These are phyloP conservation scores for Acipenser transmontanus DNA, from an alignment of 2,797 vertebrate species.

Conservation along the genomic window DNA sequence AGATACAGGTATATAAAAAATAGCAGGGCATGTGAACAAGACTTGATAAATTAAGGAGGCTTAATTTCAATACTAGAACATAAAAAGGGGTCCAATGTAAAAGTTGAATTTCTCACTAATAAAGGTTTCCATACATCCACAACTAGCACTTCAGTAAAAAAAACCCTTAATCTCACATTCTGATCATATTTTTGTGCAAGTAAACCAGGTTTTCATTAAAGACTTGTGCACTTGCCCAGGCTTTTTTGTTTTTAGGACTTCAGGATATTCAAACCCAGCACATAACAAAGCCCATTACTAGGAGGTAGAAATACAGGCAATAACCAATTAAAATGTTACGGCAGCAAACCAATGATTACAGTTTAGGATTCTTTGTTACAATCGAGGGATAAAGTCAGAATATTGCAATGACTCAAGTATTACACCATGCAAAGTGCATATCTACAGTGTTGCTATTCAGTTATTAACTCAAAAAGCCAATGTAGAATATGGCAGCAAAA, in stretches of 20 bases:
- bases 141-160: slow-evolving; percentile 75
- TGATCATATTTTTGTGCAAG: slow-evolving; percentile 74
- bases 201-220: slow-evolving; percentile 69
- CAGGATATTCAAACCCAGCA: slow-evolving; percentile 68
- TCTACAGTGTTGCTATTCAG: slow-evolving; percentile 83
- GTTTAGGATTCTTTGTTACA: slow-evolving; percentile 78
- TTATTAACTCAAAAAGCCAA: slow-evolving; percentile 70
- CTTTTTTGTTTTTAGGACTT: slow-evolving; percentile 39
- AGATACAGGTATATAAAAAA: slow-evolving; percentile 58
- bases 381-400: slow-evolving; percentile 71
- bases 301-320: slow-evolving; percentile 95
- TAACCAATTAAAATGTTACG: slow-evolving; percentile 66
- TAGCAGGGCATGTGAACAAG: slow-evolving; percentile 60
- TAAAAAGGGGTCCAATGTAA: slow-evolving; percentile 67
- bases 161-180: slow-evolving; percentile 65
- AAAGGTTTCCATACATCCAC: slow-evolving; percentile 61
- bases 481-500: slow-evolving; percentile 64
- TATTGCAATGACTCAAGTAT: slow-evolving; percentile 94
- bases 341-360: slow-evolving; percentile 78
- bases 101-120: slow-evolving; percentile 57
- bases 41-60: slow-evolving; percentile 89
- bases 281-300: slow-evolving; percentile 79
- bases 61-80: slow-evolving; percentile 77
- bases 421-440: slow-evolving; percentile 90
- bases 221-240: slow-evolving; percentile 73